Evolutionary conservation across 2,113 vertebrate species (phyloP).

Genomic region (Sander vitreus): DNA sequence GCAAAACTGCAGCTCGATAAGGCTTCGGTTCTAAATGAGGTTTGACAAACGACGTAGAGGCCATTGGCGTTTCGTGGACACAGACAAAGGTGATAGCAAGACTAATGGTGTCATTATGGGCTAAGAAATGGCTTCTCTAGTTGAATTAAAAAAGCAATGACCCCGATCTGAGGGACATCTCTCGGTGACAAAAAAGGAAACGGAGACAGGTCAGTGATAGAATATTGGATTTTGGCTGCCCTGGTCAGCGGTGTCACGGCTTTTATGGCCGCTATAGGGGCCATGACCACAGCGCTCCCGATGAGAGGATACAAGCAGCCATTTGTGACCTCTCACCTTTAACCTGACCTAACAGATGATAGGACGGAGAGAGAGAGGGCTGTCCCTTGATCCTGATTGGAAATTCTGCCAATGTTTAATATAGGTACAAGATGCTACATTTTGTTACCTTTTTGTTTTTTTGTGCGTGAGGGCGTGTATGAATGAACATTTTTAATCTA

Average conservation of each 20-base stretch:
- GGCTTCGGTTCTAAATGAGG: constrained; percentile 52
- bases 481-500: constrained; percentile 15
- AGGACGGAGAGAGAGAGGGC: constrained; percentile 24
- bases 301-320: constrained; percentile 86
- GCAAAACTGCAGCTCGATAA: not conserved
- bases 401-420: constrained; percentile 14
- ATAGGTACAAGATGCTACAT: not conserved
- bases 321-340: constrained; percentile 86
- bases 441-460: not conserved
- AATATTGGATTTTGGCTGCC: constrained; percentile 84
- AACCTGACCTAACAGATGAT: constrained; percentile 78
- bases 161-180: constrained; percentile 80
- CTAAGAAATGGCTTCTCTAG: constrained; percentile 74
- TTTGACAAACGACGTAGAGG: constrained; percentile 33
- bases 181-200: constrained; percentile 63
- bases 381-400: constrained; percentile 51
- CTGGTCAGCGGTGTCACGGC: constrained; percentile 78
- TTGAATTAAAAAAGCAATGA: constrained; percentile 84
- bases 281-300: constrained; percentile 72
- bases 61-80: constrained; percentile 67
- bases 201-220: constrained; percentile 76
- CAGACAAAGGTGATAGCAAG: constrained; percentile 75
- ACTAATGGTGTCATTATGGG: constrained; percentile 81
- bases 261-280: constrained; percentile 82
- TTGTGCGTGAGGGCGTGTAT: not conserved